phyloP scores from a whole-genome alignment of 2,888 invertebrate species.

The Emmelina monodactyla region DNA sequence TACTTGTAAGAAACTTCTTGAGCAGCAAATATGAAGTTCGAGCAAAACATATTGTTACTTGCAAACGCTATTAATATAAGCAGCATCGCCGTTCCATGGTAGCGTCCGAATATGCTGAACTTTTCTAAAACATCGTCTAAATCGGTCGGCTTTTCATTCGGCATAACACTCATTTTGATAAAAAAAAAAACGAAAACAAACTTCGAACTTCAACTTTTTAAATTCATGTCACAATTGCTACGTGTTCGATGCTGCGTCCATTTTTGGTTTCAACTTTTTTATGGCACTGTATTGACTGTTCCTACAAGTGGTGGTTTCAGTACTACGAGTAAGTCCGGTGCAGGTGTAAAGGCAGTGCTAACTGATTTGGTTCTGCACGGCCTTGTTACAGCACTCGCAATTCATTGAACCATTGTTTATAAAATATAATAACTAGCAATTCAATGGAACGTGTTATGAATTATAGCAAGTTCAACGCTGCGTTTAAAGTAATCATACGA shows the following conservation, averaged over 20 bases:
- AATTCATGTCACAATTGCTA: not conserved
- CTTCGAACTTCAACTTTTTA: not conserved
- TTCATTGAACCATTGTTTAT: too few relatives aligned
- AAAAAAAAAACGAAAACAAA: not conserved
- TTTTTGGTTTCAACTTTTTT: too few relatives aligned
- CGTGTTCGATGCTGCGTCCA: too few relatives aligned
- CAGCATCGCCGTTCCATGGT: slow-evolving; percentile 20
- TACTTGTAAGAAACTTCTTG: slow-evolving; percentile 26
- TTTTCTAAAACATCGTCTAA: slow-evolving; percentile 26
- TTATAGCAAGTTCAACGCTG: too few relatives aligned
- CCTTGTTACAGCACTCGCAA: too few relatives aligned
- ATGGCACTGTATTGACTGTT: too few relatives aligned
- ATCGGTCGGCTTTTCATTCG: slow-evolving; percentile 14
- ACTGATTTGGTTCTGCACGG: too few relatives aligned
- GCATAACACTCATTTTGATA: slow-evolving; percentile 12
- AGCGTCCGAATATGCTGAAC: slow-evolving; percentile 23
- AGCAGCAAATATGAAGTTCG: slow-evolving; percentile 26
- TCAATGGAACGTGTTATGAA: too few relatives aligned
- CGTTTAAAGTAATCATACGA: too few relatives aligned
- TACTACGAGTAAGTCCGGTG: not conserved
- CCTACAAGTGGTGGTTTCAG: too few relatives aligned
- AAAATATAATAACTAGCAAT: too few relatives aligned
- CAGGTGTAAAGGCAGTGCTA: too few relatives aligned
- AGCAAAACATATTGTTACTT: slow-evolving; percentile 21
- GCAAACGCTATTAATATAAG: slow-evolving; percentile 21